Evolutionary conservation across 2,797 vertebrate species (phyloP).

Genomic region (Crocidura indochinensis): DNA sequence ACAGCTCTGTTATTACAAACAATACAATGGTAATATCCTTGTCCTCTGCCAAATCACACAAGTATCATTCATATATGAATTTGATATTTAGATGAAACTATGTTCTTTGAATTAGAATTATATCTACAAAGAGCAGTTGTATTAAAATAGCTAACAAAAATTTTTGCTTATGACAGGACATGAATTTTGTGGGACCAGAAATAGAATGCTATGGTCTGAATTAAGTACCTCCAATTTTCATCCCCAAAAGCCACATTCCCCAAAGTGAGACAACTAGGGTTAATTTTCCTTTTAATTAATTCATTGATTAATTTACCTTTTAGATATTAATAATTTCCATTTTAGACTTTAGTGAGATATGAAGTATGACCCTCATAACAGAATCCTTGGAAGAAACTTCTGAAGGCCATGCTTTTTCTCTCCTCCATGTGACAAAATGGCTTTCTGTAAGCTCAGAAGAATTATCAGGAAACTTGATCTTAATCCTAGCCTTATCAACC

Average conservation of each 20-base stretch:
- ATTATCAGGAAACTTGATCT: background rate
- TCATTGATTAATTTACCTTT: too few species aligned
- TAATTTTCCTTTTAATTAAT: background rate
- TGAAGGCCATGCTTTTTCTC: background rate
- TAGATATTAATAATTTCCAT: too few species aligned
- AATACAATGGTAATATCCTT: background rate
- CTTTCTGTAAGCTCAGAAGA: background rate
- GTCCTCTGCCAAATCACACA: background rate
- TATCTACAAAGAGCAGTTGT: background rate
- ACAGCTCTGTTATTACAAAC: background rate
- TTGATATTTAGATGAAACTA: constrained; percentile 17
- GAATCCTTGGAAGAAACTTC: background rate
- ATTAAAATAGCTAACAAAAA: background rate
- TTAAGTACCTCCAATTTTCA: background rate
- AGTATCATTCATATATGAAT: background rate
- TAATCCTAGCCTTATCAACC: background rate
- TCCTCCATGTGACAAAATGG: background rate
- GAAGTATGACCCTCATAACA: background rate
- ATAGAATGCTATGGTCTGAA: background rate
- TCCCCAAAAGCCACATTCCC: background rate
- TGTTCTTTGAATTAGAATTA: background rate
- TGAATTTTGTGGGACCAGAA: background rate
- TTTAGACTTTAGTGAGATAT: background rate
- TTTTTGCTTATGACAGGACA: background rate
- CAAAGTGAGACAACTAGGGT: background rate